A percentile compares a stretch with the other conserved stretches of the same genome.
phyloP scores from a whole-genome alignment of 2,113 vertebrate species.

The Microtus richardsoni region DNA sequence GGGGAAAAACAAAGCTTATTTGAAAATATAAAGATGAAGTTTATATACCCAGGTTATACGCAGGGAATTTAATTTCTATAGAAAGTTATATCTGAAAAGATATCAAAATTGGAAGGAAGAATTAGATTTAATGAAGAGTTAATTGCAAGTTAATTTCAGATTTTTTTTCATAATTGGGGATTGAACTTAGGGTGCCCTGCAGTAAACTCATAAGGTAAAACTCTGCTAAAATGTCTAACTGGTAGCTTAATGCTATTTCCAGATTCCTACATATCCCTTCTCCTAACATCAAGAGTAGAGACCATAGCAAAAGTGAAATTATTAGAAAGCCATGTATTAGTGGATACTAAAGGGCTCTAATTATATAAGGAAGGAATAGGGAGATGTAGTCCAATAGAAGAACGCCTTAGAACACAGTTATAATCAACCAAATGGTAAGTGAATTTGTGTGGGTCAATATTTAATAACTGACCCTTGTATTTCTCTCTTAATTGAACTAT shows the following conservation, averaged over 20 bases:
- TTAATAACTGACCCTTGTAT: not conserved
- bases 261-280: not conserved
- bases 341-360: not conserved
- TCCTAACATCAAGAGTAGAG: not conserved
- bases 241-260: not conserved
- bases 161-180: not conserved
- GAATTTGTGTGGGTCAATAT: not conserved
- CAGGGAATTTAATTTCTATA: constrained; percentile 13
- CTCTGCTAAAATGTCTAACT: not conserved
- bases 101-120: not conserved
- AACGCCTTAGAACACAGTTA: not conserved
- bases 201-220: not conserved
- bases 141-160: not conserved
- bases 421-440: not conserved
- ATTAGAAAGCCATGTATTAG: not conserved
- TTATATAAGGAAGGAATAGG: not conserved
- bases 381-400: not conserved
- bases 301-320: not conserved
- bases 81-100: not conserved
- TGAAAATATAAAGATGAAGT: not conserved
- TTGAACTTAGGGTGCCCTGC: not conserved
- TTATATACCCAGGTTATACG: not conserved
- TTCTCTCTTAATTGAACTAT: not conserved
- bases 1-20: not conserved
- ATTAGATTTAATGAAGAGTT: not conserved